Percentiles rank a stretch among this genome's conserved stretches.
Evolutionary conservation across 2,797 vertebrate genomes (phyloP).

Genomic region (Rhadinocentrus ornatus): DNA sequence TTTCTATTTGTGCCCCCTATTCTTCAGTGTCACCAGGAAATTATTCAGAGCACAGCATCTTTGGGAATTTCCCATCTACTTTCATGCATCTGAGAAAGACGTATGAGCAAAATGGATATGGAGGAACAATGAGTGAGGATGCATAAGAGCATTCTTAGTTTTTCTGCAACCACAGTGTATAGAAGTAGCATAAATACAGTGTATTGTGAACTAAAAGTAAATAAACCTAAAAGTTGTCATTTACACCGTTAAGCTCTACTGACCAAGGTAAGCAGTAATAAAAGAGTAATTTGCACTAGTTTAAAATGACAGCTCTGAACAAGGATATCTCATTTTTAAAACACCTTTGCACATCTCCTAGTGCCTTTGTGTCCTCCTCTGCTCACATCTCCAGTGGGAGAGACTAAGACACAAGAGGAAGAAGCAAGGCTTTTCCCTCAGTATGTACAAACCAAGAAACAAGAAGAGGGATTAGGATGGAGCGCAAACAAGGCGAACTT

Average conservation of each 20-base stretch:
- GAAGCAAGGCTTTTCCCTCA: not conserved
- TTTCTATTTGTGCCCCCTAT: not conserved
- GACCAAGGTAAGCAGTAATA: not conserved
- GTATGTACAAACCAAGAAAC: not conserved
- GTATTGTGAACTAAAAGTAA: not conserved
- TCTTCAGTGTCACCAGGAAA: constrained; percentile 14
- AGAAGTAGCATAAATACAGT: not conserved
- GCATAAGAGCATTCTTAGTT: not conserved
- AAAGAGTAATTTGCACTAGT: not conserved
- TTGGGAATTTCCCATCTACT: not conserved
- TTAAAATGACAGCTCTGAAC: not conserved
- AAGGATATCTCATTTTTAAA: not conserved
- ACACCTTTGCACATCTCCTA: not conserved
- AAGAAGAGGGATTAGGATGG: not conserved
- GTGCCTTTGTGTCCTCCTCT: not conserved
- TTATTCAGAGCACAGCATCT: not conserved
- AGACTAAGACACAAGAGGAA: not conserved
- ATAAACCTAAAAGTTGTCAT: not conserved
- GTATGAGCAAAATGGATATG: not conserved
- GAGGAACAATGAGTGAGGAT: not conserved
- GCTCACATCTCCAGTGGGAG: constrained; percentile 2
- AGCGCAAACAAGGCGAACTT: not conserved
- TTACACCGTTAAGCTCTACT: not conserved
- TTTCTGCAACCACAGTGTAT: not conserved
- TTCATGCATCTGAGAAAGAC: not conserved